Conservation (phyloP, 2,888 invertebrate species). For the Dicroscelio sp. region DNA sequence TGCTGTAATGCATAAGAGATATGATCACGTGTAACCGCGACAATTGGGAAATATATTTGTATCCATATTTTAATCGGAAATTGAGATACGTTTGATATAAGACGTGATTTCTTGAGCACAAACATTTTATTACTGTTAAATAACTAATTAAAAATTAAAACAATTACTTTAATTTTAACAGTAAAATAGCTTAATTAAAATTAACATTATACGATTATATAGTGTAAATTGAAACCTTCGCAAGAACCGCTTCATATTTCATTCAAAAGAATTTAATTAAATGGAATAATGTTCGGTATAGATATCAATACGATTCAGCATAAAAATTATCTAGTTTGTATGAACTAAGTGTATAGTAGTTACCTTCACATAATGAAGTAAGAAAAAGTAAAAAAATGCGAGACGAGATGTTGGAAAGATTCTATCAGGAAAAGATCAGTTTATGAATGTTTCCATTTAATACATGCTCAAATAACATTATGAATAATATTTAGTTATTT, state of each 20-base stretch:
- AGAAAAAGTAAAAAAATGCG: slow-evolving; percentile 43
- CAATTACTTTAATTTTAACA: no score
- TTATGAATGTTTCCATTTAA: no score
- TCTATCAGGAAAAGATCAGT: no score
- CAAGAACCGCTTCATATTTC: neutral
- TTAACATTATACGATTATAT: no score
- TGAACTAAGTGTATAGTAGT: no score
- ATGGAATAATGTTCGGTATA: neutral
- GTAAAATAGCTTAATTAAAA: no score
- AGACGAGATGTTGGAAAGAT: slow-evolving; percentile 33
- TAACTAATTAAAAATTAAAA: no score
- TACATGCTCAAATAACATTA: slow-evolving; percentile 27
- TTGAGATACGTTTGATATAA: neutral
- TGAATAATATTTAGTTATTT: no score
- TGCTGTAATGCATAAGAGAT: slow-evolving; percentile 1
- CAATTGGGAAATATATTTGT: slow-evolving; percentile 9
- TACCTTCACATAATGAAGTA: slow-evolving; percentile 87
- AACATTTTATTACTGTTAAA: no score
- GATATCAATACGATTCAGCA: slow-evolving; percentile 17
- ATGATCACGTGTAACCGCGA: neutral
- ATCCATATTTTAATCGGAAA: neutral
- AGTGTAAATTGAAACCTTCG: no score
- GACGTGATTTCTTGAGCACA: neutral
- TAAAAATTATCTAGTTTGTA: slow-evolving; percentile 22
- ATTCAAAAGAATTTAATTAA: neutral